phyloP scores from a whole-genome alignment of 2,797 vertebrate genomes.

The Rhynchonycteris naso region DNA sequence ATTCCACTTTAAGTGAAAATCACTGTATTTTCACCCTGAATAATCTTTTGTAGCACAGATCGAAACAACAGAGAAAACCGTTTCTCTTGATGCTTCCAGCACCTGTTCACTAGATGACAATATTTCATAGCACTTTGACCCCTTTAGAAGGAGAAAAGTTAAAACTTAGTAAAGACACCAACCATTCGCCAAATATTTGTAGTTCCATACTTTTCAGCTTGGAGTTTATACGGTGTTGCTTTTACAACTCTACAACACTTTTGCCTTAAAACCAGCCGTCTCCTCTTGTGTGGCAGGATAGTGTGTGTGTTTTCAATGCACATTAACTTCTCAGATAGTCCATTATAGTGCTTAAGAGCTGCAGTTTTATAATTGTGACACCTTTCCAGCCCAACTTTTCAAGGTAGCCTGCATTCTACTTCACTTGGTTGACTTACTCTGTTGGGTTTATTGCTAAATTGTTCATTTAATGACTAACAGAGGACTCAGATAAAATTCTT shows the following conservation, averaged over 20 bases:
- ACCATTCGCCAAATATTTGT: not conserved
- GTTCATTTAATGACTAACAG: slow-evolving; percentile 60
- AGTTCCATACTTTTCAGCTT: not conserved
- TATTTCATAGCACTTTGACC: not conserved
- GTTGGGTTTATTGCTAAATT: slow-evolving; percentile 71
- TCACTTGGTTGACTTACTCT: slow-evolving; percentile 60
- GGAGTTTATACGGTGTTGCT: not conserved
- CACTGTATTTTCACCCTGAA: not conserved
- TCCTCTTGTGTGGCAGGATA: not conserved
- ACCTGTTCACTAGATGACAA: not conserved
- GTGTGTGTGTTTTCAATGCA: not conserved
- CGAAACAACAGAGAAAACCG: not conserved
- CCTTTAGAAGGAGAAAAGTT: not conserved
- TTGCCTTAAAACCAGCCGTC: not conserved
- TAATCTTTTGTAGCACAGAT: not conserved
- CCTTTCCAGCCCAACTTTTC: slow-evolving; percentile 50
- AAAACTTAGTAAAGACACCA: not conserved
- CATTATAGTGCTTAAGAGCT: not conserved
- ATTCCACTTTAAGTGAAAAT: not conserved
- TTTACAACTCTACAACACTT: not conserved
- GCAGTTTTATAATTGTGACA: not conserved
- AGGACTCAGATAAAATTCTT: slow-evolving; percentile 56
- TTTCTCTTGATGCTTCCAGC: not conserved
- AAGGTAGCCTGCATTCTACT: not conserved
- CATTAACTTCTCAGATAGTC: not conserved